phyloP scores from a whole-genome alignment of 1,140 invertebrate species.

The Pseudomyrmex concolor region DNA sequence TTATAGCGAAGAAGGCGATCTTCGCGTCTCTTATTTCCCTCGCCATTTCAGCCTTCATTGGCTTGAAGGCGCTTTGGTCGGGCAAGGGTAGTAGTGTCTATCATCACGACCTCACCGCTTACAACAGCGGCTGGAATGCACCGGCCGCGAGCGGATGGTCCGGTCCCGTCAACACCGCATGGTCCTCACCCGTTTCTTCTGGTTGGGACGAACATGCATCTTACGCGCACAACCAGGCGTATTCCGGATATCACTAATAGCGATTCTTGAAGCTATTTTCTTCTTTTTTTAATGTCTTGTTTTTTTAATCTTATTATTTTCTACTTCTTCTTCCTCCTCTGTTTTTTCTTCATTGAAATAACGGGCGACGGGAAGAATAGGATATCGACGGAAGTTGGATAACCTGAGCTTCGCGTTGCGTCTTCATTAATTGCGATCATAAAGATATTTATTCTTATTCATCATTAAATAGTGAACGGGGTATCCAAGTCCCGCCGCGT shows the following conservation, averaged over 20 bases:
- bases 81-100: conserved; percentile 73
- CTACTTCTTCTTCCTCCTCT: background rate
- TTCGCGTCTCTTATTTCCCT: conserved; percentile 87
- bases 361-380: conserved; percentile 12
- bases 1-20: conserved; percentile 89
- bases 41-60: conserved; percentile 87
- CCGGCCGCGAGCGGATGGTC: conserved; percentile 79
- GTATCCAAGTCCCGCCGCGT: conserved; percentile 31
- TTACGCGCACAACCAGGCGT: conserved; percentile 77
- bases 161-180: conserved; percentile 78
- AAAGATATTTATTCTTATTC: conserved; percentile 81
- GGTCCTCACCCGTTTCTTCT: conserved; percentile 73
- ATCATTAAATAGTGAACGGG: conserved; percentile 61
- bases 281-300: background rate
- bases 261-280: background rate
- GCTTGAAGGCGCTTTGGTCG: conserved; percentile 85
- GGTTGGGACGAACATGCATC: conserved; percentile 77
- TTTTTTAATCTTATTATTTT: no score
- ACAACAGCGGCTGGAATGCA: conserved; percentile 80
- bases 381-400: conserved; percentile 46
- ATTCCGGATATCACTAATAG: conserved; percentile 71
- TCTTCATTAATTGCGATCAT: background rate
- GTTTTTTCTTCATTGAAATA: background rate
- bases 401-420: background rate
- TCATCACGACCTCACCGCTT: conserved; percentile 77